Evolutionary conservation across 2,888 invertebrate genomes (phyloP), one percentile per base, ranked within the genome.

Genomic region (Helicoverpa assulta): DNA sequence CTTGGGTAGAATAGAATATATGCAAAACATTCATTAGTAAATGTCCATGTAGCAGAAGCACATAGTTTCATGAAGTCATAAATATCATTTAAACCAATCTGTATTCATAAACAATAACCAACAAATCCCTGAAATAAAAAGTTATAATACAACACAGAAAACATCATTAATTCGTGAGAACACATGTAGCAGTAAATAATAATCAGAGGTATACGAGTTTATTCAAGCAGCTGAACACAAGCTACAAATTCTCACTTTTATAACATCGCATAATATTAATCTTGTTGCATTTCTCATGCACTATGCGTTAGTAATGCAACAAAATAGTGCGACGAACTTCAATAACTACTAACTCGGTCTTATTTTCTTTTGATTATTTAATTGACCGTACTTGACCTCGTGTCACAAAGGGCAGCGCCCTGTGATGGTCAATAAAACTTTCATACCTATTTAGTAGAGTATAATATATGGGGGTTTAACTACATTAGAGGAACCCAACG

Each of bases 341-440:
- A 71, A 55, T 60, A 56, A 63, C 18, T 43, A 56, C 66, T 64
- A 55, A 67, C 33, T 69, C 57, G 58, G 57, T 68, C 58, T 67
- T 71, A 72, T 68, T 66, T 61, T 26, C 40, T 59, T 57, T 79
- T 79, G 73, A 81, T 93, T 88, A 93, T 91, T 89, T 88, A 92
- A 95, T 95, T 95, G 91, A 93, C 93, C 90, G 86, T 89, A 88
- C 87, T 92, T 91, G 88, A 87, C 88, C 88, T 83, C 84, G 76
- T 76, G 84, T 82, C 79, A 84, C 83, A 85, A 87, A 91, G 93
- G 91, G 89, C 93, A 90, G 90, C 85, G 89, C 89, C 90, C 89
- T 89, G 81, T 88, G 82, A 86, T 78, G 86, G 78, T 73, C 83
- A 86, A 89, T 89, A 85, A 88, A 86, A 76, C 81, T 81, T 84